Base-by-base conservation (phyloP, 2,888 invertebrate genomes). In the Aphidius colemani region DNA sequence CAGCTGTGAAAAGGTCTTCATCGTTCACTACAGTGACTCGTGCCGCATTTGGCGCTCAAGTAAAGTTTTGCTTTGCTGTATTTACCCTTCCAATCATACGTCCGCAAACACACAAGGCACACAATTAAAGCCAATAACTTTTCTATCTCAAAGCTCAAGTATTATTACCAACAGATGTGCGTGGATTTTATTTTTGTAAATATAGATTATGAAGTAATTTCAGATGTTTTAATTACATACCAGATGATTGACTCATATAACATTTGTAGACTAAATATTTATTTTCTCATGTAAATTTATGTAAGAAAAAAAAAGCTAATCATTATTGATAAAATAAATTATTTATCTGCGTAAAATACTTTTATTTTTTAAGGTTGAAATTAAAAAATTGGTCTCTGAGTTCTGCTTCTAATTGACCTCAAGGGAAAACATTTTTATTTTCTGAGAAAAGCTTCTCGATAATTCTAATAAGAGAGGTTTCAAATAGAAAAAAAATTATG, bases 401-500 rank as follows among this genome's bases (percentile, higher is more conserved):
- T 56, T 45, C 45, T 18, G 13, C 45, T 43, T 56, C 45, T 44
- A 45, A 56, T 45, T 45, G 56, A 45, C 56, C 56, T 18, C 56
- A 45, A 45, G 56, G 44, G 56, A 18, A 7, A 9, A 44, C 18
- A 13, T 56, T 45, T 45, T 45, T 56, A 56, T 56, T 45, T 10
- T 56, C 56, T 30, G 30, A 30, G 30, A 30, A 30, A 30, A 30
- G 30, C 8, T 40, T 9, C 11, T 2, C 13, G 45, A 56, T 45
- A 45, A 56, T 44, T 18, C 8, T 18, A n/a, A 18, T 9, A 18
- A 30, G 9, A 45, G 13, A 30, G n/a, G 56, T 44, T 56, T 56
- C 18, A 45, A 56, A 45, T 45, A 56, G 10, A 30, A 45, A 56
- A 56, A 10, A 51, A 60, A 60, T 60, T 48, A 51, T 60, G 41